These are phyloP conservation scores for Xenentodon cancila DNA, from an alignment of 2,797 vertebrate species.

Conservation along the genomic window DNA sequence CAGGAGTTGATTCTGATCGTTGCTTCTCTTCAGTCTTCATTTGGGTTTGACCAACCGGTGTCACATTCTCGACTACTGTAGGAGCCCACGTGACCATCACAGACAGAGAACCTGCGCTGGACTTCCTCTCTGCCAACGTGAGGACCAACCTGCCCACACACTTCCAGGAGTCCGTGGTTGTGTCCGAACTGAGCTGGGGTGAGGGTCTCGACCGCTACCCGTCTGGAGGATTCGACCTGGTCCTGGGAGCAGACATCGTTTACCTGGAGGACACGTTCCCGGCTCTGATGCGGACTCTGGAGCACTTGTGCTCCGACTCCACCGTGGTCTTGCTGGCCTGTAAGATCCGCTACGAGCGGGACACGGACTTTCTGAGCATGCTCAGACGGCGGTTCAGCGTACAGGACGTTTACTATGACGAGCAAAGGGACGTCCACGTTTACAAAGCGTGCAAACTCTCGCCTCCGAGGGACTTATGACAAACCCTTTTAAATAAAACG, in stretches of 20 bases:
- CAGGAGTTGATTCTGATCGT: too few relatives aligned
- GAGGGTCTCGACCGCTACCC: slow-evolving; percentile 82
- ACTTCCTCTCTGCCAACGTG: slow-evolving; percentile 89
- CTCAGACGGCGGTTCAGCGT: slow-evolving; percentile 83
- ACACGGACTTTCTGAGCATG: slow-evolving; percentile 87
- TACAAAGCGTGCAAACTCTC: slow-evolving; percentile 83
- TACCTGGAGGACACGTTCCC: slow-evolving; percentile 95
- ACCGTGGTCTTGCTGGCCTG: slow-evolving; percentile 88
- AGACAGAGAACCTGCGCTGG: slow-evolving; percentile 88
- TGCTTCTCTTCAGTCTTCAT: too few relatives aligned
- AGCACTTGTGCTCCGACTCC: slow-evolving; percentile 84
- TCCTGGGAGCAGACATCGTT: slow-evolving; percentile 94
- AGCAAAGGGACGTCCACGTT: slow-evolving; percentile 87
- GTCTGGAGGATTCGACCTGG: slow-evolving; percentile 84
- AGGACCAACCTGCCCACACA: slow-evolving; percentile 86
- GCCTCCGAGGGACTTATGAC: slow-evolving; percentile 75
- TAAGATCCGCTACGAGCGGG: slow-evolving; percentile 92
- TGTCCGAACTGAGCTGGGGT: slow-evolving; percentile 94
- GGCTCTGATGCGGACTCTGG: slow-evolving; percentile 87
- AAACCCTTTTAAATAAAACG: not conserved
- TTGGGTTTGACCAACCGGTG: too few relatives aligned
- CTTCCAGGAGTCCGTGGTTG: slow-evolving; percentile 69
- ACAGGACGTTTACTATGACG: slow-evolving; percentile 86
- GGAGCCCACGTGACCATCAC: slow-evolving; percentile 93
- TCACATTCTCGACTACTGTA: slow-evolving; percentile 40